These are phyloP conservation scores for Gadopsis marmoratus DNA, from an alignment of 2,797 vertebrate species.

Conservation along the genomic window DNA sequence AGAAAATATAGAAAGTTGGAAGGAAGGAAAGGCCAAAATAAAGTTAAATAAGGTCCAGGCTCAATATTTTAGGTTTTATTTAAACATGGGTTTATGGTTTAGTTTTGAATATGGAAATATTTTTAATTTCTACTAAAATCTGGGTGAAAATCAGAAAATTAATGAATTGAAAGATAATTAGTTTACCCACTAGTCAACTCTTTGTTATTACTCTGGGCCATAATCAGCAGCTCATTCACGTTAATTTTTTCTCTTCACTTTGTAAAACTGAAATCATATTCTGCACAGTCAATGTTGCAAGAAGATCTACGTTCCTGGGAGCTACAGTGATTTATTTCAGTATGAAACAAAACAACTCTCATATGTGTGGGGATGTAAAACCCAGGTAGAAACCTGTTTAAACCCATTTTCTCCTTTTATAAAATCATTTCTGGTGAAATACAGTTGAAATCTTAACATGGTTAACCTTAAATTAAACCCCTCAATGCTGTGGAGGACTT, in stretches of 20 bases:
- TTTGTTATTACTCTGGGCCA: not conserved
- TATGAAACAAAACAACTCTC: not conserved
- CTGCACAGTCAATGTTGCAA: not conserved
- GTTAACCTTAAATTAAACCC: not conserved
- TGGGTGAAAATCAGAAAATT: no score
- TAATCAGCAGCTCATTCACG: not conserved
- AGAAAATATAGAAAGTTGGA: not conserved
- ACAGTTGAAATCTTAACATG: no score
- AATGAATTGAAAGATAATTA: no score
- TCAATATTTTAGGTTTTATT: not conserved
- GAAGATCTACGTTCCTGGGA: not conserved
- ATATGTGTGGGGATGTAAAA: not conserved
- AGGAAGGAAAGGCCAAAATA: not conserved
- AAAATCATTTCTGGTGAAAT: no score
- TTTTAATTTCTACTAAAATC: no score
- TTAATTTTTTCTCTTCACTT: not conserved
- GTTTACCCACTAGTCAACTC: not conserved
- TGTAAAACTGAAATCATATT: not conserved
- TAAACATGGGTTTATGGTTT: not conserved
- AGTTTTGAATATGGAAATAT: not conserved
- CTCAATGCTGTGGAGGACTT: not conserved
- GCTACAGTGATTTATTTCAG: no score
- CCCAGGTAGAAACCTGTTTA: not conserved
- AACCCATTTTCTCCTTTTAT: not conserved
- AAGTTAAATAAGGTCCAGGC: not conserved